Evolutionary conservation across 2,888 invertebrate genomes (phyloP), one percentile per base, ranked within the genome.

Genomic region (Acanthosoma haemorrhoidale): DNA sequence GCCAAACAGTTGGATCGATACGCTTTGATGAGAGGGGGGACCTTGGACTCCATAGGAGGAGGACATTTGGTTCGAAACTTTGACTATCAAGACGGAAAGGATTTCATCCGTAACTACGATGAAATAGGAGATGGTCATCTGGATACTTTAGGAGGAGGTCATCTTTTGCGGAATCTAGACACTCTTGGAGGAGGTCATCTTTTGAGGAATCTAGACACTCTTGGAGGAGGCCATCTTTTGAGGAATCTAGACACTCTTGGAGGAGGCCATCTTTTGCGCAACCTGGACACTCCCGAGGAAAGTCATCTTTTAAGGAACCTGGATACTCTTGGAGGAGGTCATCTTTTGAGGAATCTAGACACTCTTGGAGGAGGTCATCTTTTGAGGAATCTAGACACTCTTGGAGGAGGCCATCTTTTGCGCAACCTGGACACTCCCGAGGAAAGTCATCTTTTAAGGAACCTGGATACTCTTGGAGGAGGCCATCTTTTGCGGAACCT

Each of bases 341-440:
- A 61, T 34, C 21, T 61, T 8, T 36, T 11, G 8, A 11, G 11
- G 8, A 41, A 16, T 41, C n/a, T 13, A 8, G 41, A 16, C 5
- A 41, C 41, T 13, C 6, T 36, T 11, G 36, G 36, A 36, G 36
- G 8, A 36, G 11, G 36, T 36, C n/a, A n/a, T n/a, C n/a, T n/a
- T n/a, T n/a, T 51, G 15, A 25, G 63, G n/a, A 16, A 16, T 29
- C 31, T 70, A 15, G 70, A 70, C 67, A 39, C 32, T 13, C 29
- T 70, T 4, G 70, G 70, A 9, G 70, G 70, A 8, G 61, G 59
- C 29, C 60, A 67, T 36, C 34, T 71, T 4, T 31, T 71, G 2
- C 59, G 41, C 13, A 13, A 13, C 16, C 5, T 13, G n/a, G 11
- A 36, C 36, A 36, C 6, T 9, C 8, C 6, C 6, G 8, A 36